Percentiles rank a stretch among this genome's conserved stretches.
Conservation (phyloP, 2,797 vertebrate species). For the Jordanella pulchra region DNA sequence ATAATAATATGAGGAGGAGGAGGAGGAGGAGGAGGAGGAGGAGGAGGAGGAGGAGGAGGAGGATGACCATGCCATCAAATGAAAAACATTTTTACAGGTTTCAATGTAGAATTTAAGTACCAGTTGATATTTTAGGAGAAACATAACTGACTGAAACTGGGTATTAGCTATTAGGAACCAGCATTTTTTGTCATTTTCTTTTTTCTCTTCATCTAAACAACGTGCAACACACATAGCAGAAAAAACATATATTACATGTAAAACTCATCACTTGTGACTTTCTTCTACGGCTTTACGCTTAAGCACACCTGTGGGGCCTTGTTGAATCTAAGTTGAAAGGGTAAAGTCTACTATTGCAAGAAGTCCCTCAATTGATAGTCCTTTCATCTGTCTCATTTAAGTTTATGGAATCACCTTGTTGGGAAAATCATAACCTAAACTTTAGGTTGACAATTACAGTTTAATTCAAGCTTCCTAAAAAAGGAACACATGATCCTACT, state of each 20-base stretch:
- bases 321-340: slow-evolving; percentile 50
- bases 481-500: slow-evolving; percentile 13
- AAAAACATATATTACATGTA: background rate
- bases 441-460: slow-evolving; percentile 40
- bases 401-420: slow-evolving; percentile 50
- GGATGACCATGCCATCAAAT: background rate
- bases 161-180: background rate
- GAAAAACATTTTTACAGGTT: background rate
- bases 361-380: slow-evolving; percentile 53
- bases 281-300: slow-evolving; percentile 7
- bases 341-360: slow-evolving; percentile 44
- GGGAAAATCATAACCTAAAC: slow-evolving; percentile 57
- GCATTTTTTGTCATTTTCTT: too few species aligned
- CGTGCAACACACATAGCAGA: too few species aligned
- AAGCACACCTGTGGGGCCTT: slow-evolving; percentile 18
- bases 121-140: background rate
- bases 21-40: too few species aligned
- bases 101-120: background rate
- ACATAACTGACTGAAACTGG: background rate
- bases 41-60: too few species aligned
- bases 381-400: slow-evolving; percentile 40
- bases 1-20: too few species aligned
- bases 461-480: slow-evolving; percentile 40
- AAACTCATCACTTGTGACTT: slow-evolving; percentile 10
- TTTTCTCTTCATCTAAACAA: too few species aligned